Conservation (phyloP, 2,888 invertebrate genomes). For the Acutogordius australiensis region DNA sequence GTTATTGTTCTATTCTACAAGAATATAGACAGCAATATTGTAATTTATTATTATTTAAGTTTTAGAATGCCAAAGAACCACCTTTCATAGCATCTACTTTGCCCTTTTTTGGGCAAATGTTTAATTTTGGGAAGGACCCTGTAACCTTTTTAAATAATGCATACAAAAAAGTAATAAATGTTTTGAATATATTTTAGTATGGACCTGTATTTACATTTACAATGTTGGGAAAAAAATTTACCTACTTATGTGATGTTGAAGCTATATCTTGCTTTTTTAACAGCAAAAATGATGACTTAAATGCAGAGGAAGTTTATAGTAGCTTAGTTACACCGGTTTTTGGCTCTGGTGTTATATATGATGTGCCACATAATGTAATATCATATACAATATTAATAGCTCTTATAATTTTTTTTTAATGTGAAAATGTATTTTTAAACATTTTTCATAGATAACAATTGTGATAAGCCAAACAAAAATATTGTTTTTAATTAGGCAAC, state of each 20-base stretch:
- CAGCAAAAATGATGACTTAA: slow-evolving; percentile 21
- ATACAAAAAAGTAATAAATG: slow-evolving; percentile 18
- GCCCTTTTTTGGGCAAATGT: slow-evolving; percentile 20
- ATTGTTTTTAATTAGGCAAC: too few relatives aligned
- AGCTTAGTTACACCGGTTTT: slow-evolving; percentile 21
- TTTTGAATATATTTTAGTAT: slow-evolving; percentile 17
- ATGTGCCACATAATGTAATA: slow-evolving; percentile 19
- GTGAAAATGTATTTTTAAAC: too few relatives aligned
- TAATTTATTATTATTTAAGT: not conserved
- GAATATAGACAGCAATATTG: too few relatives aligned
- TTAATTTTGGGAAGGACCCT: slow-evolving; percentile 19
- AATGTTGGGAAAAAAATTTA: slow-evolving; percentile 22
- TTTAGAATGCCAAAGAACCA: slow-evolving; percentile 14
- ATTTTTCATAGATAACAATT: too few relatives aligned
- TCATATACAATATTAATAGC: not conserved
- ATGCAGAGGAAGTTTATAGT: slow-evolving; percentile 21
- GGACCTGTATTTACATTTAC: slow-evolving; percentile 22
- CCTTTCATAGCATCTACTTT: slow-evolving; percentile 18
- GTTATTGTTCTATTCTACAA: too few relatives aligned
- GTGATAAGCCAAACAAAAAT: too few relatives aligned
- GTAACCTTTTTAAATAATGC: slow-evolving; percentile 20
- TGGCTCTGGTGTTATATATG: slow-evolving; percentile 21
- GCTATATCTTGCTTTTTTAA: slow-evolving; percentile 20
- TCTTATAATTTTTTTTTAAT: slow-evolving; percentile 1
- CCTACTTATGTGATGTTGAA: slow-evolving; percentile 20